phyloP scores from a whole-genome alignment of 2,888 invertebrate genomes.

The Harpalus rubripes region DNA sequence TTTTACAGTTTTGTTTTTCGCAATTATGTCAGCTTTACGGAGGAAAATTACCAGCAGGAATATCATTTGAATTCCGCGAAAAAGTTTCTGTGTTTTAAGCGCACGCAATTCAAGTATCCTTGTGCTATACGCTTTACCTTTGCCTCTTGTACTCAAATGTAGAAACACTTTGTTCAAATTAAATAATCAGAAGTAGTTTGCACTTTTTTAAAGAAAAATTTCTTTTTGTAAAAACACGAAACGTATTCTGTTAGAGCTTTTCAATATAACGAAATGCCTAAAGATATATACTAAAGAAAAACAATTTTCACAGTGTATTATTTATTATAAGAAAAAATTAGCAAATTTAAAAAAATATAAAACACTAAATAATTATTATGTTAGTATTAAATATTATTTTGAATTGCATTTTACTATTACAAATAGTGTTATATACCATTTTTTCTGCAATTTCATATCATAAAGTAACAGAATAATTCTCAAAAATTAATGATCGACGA shows the following conservation, averaged over 20 bases:
- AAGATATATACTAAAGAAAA: not conserved
- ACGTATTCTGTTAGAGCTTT: not conserved
- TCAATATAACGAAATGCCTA: not conserved
- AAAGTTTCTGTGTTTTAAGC: constrained; percentile 22
- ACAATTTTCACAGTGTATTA: too few relatives aligned
- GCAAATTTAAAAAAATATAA: too few relatives aligned
- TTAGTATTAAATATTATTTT: too few relatives aligned
- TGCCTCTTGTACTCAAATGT: not conserved
- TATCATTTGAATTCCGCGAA: constrained; percentile 56
- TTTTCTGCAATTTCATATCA: too few relatives aligned
- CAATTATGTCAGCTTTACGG: constrained; percentile 51
- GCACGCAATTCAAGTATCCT: not conserved
- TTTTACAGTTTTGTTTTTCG: constrained; percentile 55
- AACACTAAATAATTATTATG: too few relatives aligned
- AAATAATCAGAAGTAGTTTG: not conserved
- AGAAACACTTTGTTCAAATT: not conserved
- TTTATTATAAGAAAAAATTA: too few relatives aligned
- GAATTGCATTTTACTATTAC: too few relatives aligned
- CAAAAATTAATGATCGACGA: too few relatives aligned
- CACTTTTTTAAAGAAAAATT: not conserved
- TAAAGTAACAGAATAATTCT: too few relatives aligned
- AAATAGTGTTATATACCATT: too few relatives aligned
- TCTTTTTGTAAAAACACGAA: not conserved
- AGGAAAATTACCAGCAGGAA: constrained; percentile 54
- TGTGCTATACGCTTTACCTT: not conserved